Conservation (phyloP, 2,113 vertebrate species). For the Otis tarda region DNA sequence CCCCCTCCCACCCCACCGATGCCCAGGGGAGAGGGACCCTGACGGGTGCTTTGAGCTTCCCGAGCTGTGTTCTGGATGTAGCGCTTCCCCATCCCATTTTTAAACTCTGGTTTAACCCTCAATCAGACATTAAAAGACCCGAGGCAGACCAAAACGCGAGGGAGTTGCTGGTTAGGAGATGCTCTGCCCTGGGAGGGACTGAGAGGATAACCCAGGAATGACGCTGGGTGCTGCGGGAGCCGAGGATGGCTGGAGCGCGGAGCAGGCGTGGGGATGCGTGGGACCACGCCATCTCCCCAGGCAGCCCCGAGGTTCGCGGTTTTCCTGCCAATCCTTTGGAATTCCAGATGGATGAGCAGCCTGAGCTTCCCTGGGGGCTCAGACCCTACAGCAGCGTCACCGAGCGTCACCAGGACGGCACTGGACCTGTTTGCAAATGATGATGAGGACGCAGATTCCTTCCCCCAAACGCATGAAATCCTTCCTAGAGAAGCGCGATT, state of each 20-base stretch:
- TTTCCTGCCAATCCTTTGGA: neutral
- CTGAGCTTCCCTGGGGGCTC: no score
- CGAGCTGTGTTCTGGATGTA: neutral
- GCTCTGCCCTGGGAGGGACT: neutral
- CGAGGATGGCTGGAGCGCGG: fast-evolving
- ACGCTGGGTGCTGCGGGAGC: neutral
- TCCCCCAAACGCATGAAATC: neutral
- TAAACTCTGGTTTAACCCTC: neutral
- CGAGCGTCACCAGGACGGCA: neutral
- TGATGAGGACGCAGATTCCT: neutral
- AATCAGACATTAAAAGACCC: neutral
- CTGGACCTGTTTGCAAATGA: neutral
- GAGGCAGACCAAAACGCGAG: neutral
- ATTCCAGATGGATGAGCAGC: neutral
- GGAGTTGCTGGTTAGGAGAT: neutral
- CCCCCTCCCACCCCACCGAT: neutral
- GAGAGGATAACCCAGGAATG: neutral
- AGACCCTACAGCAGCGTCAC: neutral
- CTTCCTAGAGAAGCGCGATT: neutral
- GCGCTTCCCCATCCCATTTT: neutral
- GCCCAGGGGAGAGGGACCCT: fast-evolving
- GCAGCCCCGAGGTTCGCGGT: fast-evolving
- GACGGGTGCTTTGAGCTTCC: fast-evolving
- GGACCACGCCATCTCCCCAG: neutral
- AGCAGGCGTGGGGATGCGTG: fast-evolving